Percentiles rank a stretch among this genome's conserved stretches.
Conservation (phyloP, 2,797 vertebrate species). For the Ambastaia sidthimunki region DNA sequence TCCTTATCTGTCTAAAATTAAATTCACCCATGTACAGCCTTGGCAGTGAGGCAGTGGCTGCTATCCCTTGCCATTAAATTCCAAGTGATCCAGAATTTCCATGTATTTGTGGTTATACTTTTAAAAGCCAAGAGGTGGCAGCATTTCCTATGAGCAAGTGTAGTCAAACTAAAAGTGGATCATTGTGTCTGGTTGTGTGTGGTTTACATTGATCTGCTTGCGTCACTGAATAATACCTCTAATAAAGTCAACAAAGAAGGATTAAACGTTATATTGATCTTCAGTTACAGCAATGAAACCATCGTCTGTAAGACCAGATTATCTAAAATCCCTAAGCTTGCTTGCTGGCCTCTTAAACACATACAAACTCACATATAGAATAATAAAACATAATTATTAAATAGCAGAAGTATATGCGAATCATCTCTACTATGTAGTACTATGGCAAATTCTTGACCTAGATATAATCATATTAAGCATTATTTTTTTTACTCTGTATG, state of each 20-base stretch:
- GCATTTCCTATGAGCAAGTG: neutral
- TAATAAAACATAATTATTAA: neutral
- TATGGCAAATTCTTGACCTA: neutral
- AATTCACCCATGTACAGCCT: neutral
- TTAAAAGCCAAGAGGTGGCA: slow-evolving; percentile 26
- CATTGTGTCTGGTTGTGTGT: slow-evolving; percentile 10
- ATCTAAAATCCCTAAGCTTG: neutral
- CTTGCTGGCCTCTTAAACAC: neutral
- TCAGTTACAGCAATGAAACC: slow-evolving; percentile 45
- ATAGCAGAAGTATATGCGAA: neutral
- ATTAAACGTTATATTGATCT: slow-evolving; percentile 46
- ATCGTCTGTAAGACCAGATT: slow-evolving; percentile 58
- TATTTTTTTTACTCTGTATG: slow-evolving; percentile 13
- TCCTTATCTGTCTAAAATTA: neutral
- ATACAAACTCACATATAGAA: too few relatives aligned
- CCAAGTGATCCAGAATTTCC: neutral
- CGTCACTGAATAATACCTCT: neutral
- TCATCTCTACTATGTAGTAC: too few relatives aligned
- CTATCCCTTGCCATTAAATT: neutral
- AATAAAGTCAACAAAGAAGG: slow-evolving; percentile 44
- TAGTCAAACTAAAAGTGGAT: neutral
- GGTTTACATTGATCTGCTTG: neutral
- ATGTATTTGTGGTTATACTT: neutral
- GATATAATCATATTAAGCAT: neutral
- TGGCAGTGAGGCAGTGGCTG: neutral